Percentiles rank a stretch among this genome's conserved stretches.
phyloP scores from a whole-genome alignment of 2,797 vertebrate species.

The Poeciliopsis gracilis region DNA sequence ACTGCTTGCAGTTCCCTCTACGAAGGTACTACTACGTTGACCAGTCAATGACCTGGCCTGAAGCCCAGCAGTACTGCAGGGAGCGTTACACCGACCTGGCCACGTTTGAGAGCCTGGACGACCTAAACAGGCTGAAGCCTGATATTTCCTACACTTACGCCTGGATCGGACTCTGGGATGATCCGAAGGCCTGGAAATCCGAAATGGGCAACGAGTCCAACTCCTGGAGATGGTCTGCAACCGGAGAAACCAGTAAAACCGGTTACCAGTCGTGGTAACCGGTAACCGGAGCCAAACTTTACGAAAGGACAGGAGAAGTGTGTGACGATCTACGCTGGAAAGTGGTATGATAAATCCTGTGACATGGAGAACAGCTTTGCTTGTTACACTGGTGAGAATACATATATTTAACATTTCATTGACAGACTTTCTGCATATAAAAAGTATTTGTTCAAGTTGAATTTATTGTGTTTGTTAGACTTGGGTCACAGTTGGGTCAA shows the following conservation, averaged over 20 bases:
- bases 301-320: fast-evolving
- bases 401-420: neutral
- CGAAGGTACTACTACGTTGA: conserved; percentile 19
- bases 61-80: conserved; percentile 42
- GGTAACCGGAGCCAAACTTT: conserved; percentile 5
- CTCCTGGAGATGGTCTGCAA: conserved; percentile 51
- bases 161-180: conserved; percentile 53
- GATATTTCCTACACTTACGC: neutral
- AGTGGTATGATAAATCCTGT: neutral
- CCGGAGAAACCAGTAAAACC: neutral
- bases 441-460: neutral
- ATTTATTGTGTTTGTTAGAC: neutral
- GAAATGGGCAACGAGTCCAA: conserved; percentile 1
- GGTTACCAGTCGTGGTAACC: conserved; percentile 14
- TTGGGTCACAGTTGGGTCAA: too few species aligned
- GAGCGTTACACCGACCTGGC: conserved; percentile 37
- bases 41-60: neutral
- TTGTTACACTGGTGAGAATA: conserved; percentile 41
- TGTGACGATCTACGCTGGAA: fast-evolving
- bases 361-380: fast-evolving
- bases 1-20: neutral
- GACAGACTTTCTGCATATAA: neutral
- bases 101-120: conserved; percentile 7
- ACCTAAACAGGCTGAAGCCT: neutral
- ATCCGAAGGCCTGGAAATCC: conserved; percentile 23